A percentile compares a stretch with the other conserved stretches of the same genome.
Evolutionary conservation across 2,888 invertebrate species (phyloP).

Genomic region (Selenia dentaria): DNA sequence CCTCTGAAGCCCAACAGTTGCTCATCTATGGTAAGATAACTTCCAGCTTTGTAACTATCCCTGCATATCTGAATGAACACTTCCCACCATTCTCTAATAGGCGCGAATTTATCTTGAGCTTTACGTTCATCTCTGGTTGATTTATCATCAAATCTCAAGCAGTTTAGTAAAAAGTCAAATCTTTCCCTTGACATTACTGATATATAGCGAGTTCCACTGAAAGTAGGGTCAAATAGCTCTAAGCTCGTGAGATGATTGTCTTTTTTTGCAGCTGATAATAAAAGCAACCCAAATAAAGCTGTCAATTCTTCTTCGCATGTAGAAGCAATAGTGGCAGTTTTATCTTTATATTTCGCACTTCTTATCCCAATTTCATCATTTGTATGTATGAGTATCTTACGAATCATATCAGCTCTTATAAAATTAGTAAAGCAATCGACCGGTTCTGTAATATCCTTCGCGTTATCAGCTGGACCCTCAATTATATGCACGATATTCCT

Average conservation of each 20-base stretch:
- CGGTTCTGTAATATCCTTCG: constrained; percentile 12
- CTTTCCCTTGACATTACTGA: too few species aligned
- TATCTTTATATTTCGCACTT: constrained; percentile 17
- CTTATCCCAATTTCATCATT: constrained; percentile 16
- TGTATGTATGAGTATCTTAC: constrained; percentile 11
- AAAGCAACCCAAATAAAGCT: constrained; percentile 34
- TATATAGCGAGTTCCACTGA: too few species aligned
- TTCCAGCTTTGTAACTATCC: too few species aligned
- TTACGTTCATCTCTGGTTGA: too few species aligned
- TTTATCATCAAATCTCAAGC: too few species aligned
- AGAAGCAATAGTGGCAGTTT: constrained; percentile 14
- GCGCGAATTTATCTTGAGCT: too few species aligned
- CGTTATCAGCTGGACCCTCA: constrained; percentile 15
- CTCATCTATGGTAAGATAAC: constrained; percentile 30
- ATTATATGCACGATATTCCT: constrained; percentile 18
- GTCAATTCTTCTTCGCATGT: too few species aligned
- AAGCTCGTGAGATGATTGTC: too few species aligned
- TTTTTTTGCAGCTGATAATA: constrained; percentile 33
- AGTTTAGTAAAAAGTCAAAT: too few species aligned
- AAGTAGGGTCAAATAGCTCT: too few species aligned
- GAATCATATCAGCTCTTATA: constrained; percentile 8
- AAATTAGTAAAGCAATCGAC: constrained; percentile 8
- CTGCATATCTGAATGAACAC: constrained; percentile 13
- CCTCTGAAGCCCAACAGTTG: constrained; percentile 29
- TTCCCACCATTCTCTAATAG: constrained; percentile 25